These are phyloP conservation scores for Dasyornis broadbenti DNA, from an alignment of 2,113 vertebrate species.

Conservation along the genomic window DNA sequence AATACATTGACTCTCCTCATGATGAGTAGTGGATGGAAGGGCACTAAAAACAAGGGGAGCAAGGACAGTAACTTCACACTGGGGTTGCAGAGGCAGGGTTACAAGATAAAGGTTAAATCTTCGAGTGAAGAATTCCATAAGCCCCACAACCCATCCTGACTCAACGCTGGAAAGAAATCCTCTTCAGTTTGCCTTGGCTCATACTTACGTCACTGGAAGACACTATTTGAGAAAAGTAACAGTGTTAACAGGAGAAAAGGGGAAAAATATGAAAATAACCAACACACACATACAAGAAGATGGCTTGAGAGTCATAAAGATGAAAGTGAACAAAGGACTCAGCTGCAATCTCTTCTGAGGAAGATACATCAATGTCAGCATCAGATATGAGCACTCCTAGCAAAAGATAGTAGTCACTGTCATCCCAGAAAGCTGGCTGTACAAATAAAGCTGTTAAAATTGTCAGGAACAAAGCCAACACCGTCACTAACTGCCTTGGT, in stretches of 20 bases:
- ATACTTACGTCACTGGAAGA: neutral
- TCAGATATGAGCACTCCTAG: neutral
- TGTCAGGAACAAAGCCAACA: conserved; percentile 17
- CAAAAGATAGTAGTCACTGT: conserved; percentile 38
- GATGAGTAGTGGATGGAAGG: neutral
- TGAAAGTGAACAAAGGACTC: conserved; percentile 37
- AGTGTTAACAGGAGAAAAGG: neutral
- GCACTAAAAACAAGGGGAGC: rapidly evolving
- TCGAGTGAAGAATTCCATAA: neutral
- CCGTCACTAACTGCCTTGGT: neutral
- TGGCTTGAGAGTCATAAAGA: neutral
- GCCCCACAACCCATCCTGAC: neutral
- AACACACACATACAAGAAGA: neutral
- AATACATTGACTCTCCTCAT: neutral
- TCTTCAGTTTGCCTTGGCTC: neutral
- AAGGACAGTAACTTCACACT: neutral
- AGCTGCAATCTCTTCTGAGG: neutral
- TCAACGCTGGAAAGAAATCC: neutral
- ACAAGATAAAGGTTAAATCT: neutral
- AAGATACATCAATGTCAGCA: conserved; percentile 14
- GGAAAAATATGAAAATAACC: neutral
- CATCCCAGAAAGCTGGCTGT: neutral
- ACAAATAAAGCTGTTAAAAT: conserved; percentile 8
- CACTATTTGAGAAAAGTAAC: neutral
- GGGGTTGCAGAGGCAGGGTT: neutral